Evolutionary conservation across 2,797 vertebrate genomes (phyloP).

Genomic region (Gallinago solitaria): DNA sequence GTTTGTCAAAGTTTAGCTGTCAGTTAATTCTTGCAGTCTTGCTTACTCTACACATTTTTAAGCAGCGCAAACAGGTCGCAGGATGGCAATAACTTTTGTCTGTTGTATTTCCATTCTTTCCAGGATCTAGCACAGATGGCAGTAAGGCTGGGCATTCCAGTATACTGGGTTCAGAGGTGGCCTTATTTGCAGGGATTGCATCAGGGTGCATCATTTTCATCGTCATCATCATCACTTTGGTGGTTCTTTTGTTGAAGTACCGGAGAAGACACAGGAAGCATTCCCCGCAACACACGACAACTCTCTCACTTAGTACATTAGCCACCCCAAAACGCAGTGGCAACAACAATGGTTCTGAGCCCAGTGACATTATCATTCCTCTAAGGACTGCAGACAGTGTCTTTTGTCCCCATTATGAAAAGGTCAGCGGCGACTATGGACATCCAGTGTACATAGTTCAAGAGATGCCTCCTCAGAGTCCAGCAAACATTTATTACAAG

Average conservation of each 20-base stretch:
- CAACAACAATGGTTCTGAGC: constrained; percentile 96
- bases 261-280: constrained; percentile 95
- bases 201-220: constrained; percentile 98
- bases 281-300: constrained; percentile 92
- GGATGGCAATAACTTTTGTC: constrained; percentile 38
- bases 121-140: constrained; percentile 81
- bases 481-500: constrained; percentile 99
- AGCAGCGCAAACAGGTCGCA: neutral
- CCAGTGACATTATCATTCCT: constrained; percentile 99
- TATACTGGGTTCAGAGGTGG: constrained; percentile 92
- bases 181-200: constrained; percentile 95
- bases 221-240: constrained; percentile 97
- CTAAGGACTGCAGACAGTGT: constrained; percentile 98
- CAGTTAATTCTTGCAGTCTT: constrained; percentile 47
- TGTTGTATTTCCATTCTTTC: neutral
- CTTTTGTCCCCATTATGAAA: constrained; percentile 99
- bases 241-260: constrained; percentile 96
- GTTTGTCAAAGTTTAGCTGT: constrained; percentile 68
- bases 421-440: constrained; percentile 98
- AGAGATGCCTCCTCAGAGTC: constrained; percentile 99
- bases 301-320: constrained; percentile 95
- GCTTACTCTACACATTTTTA: constrained; percentile 39
- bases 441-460: constrained; percentile 99
- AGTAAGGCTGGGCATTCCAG: constrained; percentile 84
- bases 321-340: constrained; percentile 94